A percentile compares a stretch with the other conserved stretches of the same genome.
phyloP scores from a whole-genome alignment of 2,797 vertebrate genomes.

The Buceros bicornis region DNA sequence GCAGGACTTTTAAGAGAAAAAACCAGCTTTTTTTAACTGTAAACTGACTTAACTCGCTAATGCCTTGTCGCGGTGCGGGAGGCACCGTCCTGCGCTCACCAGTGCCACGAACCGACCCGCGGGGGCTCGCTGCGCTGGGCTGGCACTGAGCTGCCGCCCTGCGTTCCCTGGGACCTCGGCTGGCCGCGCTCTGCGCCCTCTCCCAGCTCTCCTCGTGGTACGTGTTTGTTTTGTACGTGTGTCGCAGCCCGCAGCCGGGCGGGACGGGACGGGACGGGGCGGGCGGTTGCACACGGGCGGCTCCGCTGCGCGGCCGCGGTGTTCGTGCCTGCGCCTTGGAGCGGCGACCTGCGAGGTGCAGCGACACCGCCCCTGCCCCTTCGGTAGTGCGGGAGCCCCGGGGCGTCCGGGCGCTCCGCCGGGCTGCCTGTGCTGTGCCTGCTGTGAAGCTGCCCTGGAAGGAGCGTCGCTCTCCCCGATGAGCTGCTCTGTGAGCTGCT shows the following conservation, averaged over 20 bases:
- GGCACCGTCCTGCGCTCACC: background rate
- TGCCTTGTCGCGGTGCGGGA: fast-evolving
- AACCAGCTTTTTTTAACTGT: background rate
- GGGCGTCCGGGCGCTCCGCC: fast-evolving
- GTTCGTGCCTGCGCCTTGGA: too few species aligned
- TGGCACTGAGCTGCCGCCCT: background rate
- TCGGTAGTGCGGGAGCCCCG: fast-evolving
- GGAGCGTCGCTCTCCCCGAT: background rate
- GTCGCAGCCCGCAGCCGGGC: too few species aligned
- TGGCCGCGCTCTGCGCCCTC: fast-evolving
- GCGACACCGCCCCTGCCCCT: background rate
- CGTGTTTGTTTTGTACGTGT: background rate
- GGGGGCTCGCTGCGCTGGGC: background rate
- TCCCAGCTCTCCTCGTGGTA: too few species aligned
- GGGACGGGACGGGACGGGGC: too few species aligned
- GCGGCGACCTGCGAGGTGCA: too few species aligned
- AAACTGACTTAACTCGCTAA: background rate
- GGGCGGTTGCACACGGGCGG: too few species aligned
- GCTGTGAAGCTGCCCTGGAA: background rate
- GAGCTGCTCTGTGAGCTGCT: background rate
- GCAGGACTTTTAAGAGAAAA: background rate
- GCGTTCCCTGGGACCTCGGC: background rate
- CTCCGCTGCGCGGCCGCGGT: too few species aligned
- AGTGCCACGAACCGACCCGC: too few species aligned
- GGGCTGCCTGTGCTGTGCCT: too few species aligned